phyloP scores from a whole-genome alignment of 1,140 invertebrate species.

The Drosophila mayri region DNA sequence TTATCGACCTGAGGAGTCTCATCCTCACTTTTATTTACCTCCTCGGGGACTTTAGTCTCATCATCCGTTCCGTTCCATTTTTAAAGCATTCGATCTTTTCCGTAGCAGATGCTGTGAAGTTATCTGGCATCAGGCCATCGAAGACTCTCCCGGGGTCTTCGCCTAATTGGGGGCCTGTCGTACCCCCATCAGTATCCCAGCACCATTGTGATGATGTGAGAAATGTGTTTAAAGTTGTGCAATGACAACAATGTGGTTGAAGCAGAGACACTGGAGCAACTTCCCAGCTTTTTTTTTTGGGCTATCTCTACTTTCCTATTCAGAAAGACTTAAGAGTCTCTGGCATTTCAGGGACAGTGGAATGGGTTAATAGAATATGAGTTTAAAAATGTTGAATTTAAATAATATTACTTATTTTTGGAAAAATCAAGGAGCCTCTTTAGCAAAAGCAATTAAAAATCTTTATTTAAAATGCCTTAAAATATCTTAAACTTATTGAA shows the following conservation, averaged over 20 bases:
- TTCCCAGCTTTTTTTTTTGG: slow-evolving; percentile 19
- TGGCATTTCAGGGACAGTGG: too few species aligned
- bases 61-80: background rate
- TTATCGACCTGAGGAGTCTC: slow-evolving; percentile 48
- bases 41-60: slow-evolving; percentile 7
- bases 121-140: slow-evolving; percentile 26
- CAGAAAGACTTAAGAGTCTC: background rate
- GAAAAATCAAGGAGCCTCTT: background rate
- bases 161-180: slow-evolving; percentile 53
- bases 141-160: slow-evolving; percentile 27
- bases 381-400: background rate
- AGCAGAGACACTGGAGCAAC: slow-evolving; percentile 42
- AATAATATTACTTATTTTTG: background rate
- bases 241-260: slow-evolving; percentile 62
- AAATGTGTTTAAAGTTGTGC: slow-evolving; percentile 66
- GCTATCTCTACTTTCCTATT: slow-evolving; percentile 29
- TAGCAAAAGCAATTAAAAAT: background rate
- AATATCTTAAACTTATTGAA: too few species aligned
- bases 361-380: too few species aligned
- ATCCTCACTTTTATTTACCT: slow-evolving; percentile 18
- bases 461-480: background rate
- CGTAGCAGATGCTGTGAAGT: slow-evolving; percentile 18
- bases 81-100: slow-evolving; percentile 35
- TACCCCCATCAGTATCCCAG: slow-evolving; percentile 32
- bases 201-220: slow-evolving; percentile 33